These are phyloP conservation scores for Psittacula derbiana DNA, from an alignment of 2,797 vertebrate species.

Conservation along the genomic window DNA sequence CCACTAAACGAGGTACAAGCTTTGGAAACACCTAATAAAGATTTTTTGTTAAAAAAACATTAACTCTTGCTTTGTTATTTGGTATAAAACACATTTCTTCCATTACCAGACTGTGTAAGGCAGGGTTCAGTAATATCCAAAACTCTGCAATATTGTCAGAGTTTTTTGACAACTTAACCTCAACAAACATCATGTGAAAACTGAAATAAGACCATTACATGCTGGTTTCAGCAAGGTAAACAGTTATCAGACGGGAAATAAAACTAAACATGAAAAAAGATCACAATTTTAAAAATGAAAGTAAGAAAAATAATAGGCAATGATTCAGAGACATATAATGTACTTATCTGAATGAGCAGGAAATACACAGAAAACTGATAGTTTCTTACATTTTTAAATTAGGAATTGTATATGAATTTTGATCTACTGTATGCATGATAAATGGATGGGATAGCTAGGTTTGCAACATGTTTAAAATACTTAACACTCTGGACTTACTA, in stretches of 20 bases:
- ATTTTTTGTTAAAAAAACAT: background rate
- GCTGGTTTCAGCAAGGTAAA: background rate
- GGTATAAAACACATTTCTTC: background rate
- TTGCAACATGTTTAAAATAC: background rate
- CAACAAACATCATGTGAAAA: background rate
- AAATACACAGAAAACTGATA: background rate
- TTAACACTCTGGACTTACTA: background rate
- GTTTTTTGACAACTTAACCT: background rate
- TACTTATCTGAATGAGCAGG: background rate
- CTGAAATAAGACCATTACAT: background rate
- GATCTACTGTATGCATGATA: background rate
- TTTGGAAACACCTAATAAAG: background rate
- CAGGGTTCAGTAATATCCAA: fast-evolving
- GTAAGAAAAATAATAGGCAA: background rate
- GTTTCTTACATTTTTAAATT: background rate
- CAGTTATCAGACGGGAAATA: background rate
- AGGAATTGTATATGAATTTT: background rate
- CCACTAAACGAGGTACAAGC: background rate
- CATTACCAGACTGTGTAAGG: background rate
- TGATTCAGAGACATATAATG: background rate
- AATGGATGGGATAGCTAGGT: background rate
- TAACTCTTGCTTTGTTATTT: background rate
- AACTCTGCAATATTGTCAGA: background rate
- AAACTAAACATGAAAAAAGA: background rate
- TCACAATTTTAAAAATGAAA: background rate